Evolutionary conservation across 2,797 vertebrate genomes (phyloP).

Genomic region (Lates japonicus): DNA sequence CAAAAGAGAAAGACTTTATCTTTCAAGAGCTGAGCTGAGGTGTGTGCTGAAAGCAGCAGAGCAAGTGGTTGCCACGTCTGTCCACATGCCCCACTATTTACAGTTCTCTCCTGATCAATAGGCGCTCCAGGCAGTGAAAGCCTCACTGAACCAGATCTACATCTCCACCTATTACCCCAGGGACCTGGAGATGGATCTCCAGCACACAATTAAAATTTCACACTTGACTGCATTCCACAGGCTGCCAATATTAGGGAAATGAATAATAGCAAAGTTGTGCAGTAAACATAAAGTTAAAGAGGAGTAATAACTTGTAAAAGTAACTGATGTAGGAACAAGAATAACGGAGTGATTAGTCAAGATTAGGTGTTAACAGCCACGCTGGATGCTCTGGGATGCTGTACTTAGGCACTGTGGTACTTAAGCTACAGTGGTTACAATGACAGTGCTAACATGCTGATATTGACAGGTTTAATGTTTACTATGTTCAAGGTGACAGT

Average conservation of each 20-base stretch:
- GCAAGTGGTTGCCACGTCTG: slow-evolving; percentile 30
- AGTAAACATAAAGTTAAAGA: slow-evolving; percentile 68
- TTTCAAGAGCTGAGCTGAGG: slow-evolving; percentile 30
- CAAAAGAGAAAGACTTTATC: slow-evolving; percentile 37
- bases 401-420: neutral
- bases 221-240: slow-evolving; percentile 69
- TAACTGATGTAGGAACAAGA: slow-evolving; percentile 17
- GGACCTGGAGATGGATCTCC: slow-evolving; percentile 68
- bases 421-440: neutral
- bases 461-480: neutral
- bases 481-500: neutral
- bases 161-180: slow-evolving; percentile 71
- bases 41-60: slow-evolving; percentile 31
- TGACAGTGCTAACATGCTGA: neutral
- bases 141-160: slow-evolving; percentile 78
- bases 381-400: neutral
- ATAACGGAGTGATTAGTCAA: slow-evolving; percentile 18
- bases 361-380: neutral
- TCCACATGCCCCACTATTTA: slow-evolving; percentile 69
- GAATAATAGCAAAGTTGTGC: slow-evolving; percentile 68
- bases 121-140: slow-evolving; percentile 67
- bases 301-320: slow-evolving; percentile 45
- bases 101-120: slow-evolving; percentile 75
- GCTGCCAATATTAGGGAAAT: slow-evolving; percentile 77
- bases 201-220: slow-evolving; percentile 84